Conservation (phyloP, 92 coral and sea anemone genomes). For the Palythoa caribaeorum region DNA sequence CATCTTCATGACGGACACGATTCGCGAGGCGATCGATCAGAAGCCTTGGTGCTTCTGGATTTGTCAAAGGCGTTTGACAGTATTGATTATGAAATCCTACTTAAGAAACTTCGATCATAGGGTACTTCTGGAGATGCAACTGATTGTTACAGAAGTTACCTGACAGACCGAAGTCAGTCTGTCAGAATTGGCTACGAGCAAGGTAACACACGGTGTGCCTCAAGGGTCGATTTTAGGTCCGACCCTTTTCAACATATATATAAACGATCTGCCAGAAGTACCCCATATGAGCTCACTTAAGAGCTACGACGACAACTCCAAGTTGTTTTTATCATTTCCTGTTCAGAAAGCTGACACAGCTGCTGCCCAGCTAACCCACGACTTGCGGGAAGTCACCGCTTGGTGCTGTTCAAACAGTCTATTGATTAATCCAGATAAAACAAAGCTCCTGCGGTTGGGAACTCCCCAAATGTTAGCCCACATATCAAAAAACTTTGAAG, state of each 20-base stretch:
- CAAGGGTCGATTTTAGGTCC: constrained; percentile 61
- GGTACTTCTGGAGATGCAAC: constrained; percentile 8
- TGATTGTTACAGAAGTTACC: constrained; percentile 32
- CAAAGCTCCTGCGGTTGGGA: constrained; percentile 49
- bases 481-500: constrained; percentile 38
- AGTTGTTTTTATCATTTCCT: constrained; percentile 47
- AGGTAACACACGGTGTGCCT: constrained; percentile 49
- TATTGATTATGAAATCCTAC: background rate
- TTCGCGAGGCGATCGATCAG: constrained; percentile 15
- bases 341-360: constrained; percentile 2
- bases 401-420: constrained; percentile 55
- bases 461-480: constrained; percentile 15
- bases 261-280: constrained; percentile 32
- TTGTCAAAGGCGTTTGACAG: constrained; percentile 26
- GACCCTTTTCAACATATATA: constrained; percentile 29
- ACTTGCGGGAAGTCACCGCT: constrained; percentile 40
- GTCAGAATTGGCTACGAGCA: constrained; percentile 35
- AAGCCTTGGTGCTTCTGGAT: constrained; percentile 22
- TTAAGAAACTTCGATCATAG: constrained; percentile 8
- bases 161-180: constrained; percentile 32
- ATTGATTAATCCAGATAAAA: constrained; percentile 47
- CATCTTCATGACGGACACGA: constrained; percentile 18
- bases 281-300: constrained; percentile 32
- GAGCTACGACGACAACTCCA: constrained; percentile 43
- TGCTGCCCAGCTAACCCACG: constrained; percentile 25